Base-by-base conservation (phyloP, 2,888 invertebrate genomes). In the Mechanitis messenoides region DNA sequence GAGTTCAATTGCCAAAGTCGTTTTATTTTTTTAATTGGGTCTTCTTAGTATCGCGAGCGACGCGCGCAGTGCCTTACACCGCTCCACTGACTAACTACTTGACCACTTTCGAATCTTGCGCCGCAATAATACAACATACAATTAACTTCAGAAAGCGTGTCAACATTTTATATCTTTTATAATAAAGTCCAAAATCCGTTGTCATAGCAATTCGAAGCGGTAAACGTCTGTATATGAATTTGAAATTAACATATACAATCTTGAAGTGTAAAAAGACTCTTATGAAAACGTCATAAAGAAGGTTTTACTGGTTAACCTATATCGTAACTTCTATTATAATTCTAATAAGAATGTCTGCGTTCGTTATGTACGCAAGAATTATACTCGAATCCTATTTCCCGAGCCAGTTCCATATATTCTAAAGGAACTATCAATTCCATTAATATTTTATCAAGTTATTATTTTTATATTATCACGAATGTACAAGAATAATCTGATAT, bases 101-200 rank as follows among this genome's bases (percentile, higher is more conserved):
- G 79, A 77, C 79, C 78, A 84, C 84, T 84, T 84, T 84, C 83
- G 72, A 84, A 84, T 83, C 80, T 80, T 73, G 71, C 74, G 72
- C 71, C 67, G 74, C 66, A 66, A 69, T 69, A 65, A 65, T 64
- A 59, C 65, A 65, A 59, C 59, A 58, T 64, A 68, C 64, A 68
- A 67, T 67, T 65, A 67, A 53, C 61, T 62, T 63, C 67, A 60
- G 64, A 70, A 73, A 71, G 69, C 68, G 67, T 68, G 67, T 70
- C 72, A 70, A 66, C 63, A 59, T 64, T 69, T 69, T 68, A 64
- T 65, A 59, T 55, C 56, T 59, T 63, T 65, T 50, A 66, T 45
- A 63, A 60, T 70, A 72, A 57, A 62, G 69, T 59, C 58, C 56
- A 71, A 55, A 65, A 61, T 71, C 45, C 61, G 53, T 33, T 63